Evolutionary conservation across 2,888 invertebrate species (phyloP), one percentile per base, ranked within the genome.

Genomic region (Melipona beecheii): DNA sequence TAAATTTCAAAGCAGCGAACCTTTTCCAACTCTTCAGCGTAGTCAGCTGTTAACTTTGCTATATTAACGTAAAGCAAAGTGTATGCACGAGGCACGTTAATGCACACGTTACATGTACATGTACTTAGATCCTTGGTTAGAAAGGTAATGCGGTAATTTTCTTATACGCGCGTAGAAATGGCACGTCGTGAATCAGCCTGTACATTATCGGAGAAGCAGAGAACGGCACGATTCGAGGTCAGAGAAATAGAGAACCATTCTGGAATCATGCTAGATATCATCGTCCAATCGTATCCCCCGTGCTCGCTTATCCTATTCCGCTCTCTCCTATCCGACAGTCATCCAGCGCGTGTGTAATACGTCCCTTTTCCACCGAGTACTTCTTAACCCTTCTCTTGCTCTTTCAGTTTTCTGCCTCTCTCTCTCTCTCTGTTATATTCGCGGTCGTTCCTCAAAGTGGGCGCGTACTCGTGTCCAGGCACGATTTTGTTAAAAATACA

Each of bases 211-310:
- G 74, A 50, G 79, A 68, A 54, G 73, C 80, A 9, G 27, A 27
- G 83, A 72, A 80, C 68, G 76, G 68, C 43, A 77, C 74, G 72
- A 62, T 69, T 49, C 24, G 76, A 54, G 43, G 43, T 64, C 74
- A 83, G 79, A 81, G 89, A 88, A 86, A 90, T 86, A 81, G 85
- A 76, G 74, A 80, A 78, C 81, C 85, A 86, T 91, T 89, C 87
- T 80, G 84, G 85, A 91, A 91, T 91, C 89, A 88, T 90, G 87
- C 84, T 86, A 87, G 88, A 91, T 91, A 91, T 92, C 90, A 88
- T 74, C 84, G 85, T 86, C 83, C 87, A 90, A 91, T 91, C 88
- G 89, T 87, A 91, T 91, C 89, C 88, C 82, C 87, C 85, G 70
- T 84, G 84, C 86, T 81, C 90, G 89, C 84, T 90, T 91, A 91